Evolutionary conservation across 2,797 vertebrate species (phyloP).

Genomic region (Aulostomus chinensis): DNA sequence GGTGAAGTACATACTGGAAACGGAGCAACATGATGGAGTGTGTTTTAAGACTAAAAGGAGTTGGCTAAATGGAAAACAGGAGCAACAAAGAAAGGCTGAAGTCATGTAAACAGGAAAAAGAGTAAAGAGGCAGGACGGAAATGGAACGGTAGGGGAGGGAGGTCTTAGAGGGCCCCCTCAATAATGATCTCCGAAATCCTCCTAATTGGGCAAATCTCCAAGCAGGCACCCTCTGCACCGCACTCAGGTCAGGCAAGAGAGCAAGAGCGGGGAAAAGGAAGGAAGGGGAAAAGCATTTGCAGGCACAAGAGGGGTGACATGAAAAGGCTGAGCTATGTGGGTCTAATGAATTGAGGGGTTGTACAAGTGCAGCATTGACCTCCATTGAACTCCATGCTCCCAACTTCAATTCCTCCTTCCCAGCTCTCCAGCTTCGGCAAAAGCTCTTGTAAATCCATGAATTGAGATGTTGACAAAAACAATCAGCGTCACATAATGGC

Average conservation of each 20-base stretch:
- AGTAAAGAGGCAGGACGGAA: slow-evolving; percentile 15
- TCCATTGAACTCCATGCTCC: slow-evolving; percentile 38
- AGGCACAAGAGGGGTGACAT: slow-evolving; percentile 50
- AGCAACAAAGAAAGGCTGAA: slow-evolving; percentile 4
- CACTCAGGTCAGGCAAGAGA: slow-evolving; percentile 49
- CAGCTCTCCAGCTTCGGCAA: background rate
- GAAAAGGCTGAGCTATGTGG: slow-evolving; percentile 65
- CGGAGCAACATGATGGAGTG: too few species aligned
- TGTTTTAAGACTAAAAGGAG: too few species aligned
- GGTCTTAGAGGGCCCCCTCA: slow-evolving; percentile 30
- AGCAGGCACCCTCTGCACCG: slow-evolving; percentile 44
- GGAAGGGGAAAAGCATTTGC: slow-evolving; percentile 43
- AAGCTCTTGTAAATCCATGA: slow-evolving; percentile 6
- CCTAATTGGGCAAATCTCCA: slow-evolving; percentile 74
- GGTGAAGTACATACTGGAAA: too few species aligned
- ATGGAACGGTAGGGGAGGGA: slow-evolving; percentile 7
- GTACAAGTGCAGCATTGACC: slow-evolving; percentile 53
- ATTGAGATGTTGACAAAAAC: background rate
- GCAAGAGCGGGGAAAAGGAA: slow-evolving; percentile 24
- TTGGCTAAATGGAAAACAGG: background rate
- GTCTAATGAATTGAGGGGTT: slow-evolving; percentile 69
- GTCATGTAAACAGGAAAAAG: slow-evolving; percentile 29
- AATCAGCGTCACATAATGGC: background rate
- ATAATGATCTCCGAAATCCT: slow-evolving; percentile 55
- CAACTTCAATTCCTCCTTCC: slow-evolving; percentile 29